Conservation (phyloP, 2,113 vertebrate genomes). For the Chloropsis hardwickii region DNA sequence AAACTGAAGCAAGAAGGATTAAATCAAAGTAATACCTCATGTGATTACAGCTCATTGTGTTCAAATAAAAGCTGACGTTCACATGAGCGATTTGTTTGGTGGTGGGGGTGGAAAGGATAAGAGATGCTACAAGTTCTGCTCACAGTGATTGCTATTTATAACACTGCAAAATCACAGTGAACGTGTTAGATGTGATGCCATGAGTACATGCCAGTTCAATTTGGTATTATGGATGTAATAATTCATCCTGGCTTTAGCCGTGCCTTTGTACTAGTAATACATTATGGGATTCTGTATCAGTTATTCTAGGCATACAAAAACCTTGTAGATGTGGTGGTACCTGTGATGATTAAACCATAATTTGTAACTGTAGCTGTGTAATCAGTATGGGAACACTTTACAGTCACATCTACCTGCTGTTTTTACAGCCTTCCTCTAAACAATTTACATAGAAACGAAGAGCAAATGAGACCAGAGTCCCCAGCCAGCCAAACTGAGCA, state of each 20-base stretch:
- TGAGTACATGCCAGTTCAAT: rapidly evolving
- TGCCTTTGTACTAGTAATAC: background rate
- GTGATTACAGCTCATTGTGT: constrained; percentile 45
- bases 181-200: background rate
- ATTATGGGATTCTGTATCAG: background rate
- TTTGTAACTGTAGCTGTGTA: background rate
- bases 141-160: background rate
- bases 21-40: constrained; percentile 37
- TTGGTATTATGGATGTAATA: background rate
- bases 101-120: background rate
- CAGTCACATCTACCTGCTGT: background rate
- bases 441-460: background rate
- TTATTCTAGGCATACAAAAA: background rate
- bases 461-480: background rate
- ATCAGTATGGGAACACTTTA: background rate
- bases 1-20: constrained; percentile 43
- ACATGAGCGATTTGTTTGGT: background rate
- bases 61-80: constrained; percentile 40
- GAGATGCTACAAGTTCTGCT: constrained; percentile 14
- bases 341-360: background rate
- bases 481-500: background rate
- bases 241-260: background rate
- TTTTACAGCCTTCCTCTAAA: constrained; percentile 1
- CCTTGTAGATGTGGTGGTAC: background rate
- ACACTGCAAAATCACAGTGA: background rate